Conservation (phyloP, 2,888 invertebrate genomes). For the Cynaeus angustus region DNA sequence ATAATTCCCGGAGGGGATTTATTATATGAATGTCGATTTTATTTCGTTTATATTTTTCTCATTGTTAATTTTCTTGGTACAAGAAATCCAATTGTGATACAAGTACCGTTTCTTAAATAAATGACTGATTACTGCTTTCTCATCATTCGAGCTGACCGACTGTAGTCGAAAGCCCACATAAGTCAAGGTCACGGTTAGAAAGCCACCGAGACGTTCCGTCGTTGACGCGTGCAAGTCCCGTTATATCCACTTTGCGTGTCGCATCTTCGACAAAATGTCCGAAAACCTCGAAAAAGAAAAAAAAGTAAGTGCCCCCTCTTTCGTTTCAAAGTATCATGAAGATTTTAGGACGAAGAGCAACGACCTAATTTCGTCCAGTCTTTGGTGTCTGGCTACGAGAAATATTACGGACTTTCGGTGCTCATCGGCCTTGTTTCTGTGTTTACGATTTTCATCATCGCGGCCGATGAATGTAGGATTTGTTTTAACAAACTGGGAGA, state of each 20-base stretch:
- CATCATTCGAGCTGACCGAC: not conserved
- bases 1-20: not conserved
- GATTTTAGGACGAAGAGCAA: conserved; percentile 5
- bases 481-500: conserved; percentile 57
- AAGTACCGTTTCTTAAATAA: conserved; percentile 2
- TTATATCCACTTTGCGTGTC: conserved; percentile 9
- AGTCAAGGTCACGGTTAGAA: conserved; percentile 33
- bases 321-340: not conserved
- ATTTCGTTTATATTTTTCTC: not conserved
- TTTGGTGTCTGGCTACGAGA: conserved; percentile 24
- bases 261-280: conserved; percentile 10
- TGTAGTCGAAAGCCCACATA: conserved; percentile 8
- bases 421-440: conserved; percentile 55
- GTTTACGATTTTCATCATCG: conserved; percentile 59
- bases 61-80: not conserved
- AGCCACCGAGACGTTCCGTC: conserved; percentile 18
- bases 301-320: conserved; percentile 13
- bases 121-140: not conserved
- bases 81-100: no score
- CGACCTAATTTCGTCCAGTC: conserved; percentile 7
- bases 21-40: not conserved
- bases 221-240: conserved; percentile 10
- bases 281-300: conserved; percentile 10
- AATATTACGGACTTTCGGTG: conserved; percentile 48
- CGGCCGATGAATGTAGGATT: conserved; percentile 60